A percentile compares a stretch with the other conserved stretches of the same genome.
Evolutionary conservation across 53 echinoderm and acorn worm species (phyloP).

Genomic region (Echinarachnius parma): DNA sequence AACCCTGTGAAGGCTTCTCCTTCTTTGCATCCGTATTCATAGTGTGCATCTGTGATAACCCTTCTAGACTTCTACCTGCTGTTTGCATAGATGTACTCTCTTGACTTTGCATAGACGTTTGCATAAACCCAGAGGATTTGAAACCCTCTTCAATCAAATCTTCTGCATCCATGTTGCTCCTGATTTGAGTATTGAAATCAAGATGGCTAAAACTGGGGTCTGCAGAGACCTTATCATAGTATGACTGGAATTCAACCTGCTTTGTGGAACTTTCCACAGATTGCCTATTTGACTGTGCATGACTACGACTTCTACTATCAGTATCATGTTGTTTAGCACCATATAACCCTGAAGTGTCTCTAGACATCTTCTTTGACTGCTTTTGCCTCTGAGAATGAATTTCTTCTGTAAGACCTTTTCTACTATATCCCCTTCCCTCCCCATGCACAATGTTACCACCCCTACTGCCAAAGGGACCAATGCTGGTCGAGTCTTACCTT

Average conservation of each 20-base stretch:
- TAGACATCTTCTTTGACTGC: no score
- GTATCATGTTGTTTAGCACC: no score
- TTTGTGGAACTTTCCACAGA: background rate
- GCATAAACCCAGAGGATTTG: background rate
- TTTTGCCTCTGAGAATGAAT: no score
- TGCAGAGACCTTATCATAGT: conserved; percentile 22
- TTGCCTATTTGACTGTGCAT: background rate
- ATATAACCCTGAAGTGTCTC: no score
- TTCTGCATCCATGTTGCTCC: background rate
- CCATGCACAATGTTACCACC: background rate
- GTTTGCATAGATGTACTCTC: conserved; percentile 21
- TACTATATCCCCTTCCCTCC: background rate
- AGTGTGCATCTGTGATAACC: conserved; percentile 4
- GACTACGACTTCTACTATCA: no score
- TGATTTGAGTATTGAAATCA: background rate
- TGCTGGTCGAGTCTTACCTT: conserved; percentile 68
- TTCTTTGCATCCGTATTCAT: background rate
- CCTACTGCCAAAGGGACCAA: background rate
- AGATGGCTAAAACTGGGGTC: background rate
- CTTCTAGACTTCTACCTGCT: conserved; percentile 2
- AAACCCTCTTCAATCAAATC: background rate
- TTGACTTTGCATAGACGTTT: background rate
- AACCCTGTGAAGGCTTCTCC: background rate
- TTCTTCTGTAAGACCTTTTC: background rate
- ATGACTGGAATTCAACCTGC: conserved; percentile 31